phyloP scores from a whole-genome alignment of 2,888 invertebrate genomes.

The Prosopocoilus inquinatus region DNA sequence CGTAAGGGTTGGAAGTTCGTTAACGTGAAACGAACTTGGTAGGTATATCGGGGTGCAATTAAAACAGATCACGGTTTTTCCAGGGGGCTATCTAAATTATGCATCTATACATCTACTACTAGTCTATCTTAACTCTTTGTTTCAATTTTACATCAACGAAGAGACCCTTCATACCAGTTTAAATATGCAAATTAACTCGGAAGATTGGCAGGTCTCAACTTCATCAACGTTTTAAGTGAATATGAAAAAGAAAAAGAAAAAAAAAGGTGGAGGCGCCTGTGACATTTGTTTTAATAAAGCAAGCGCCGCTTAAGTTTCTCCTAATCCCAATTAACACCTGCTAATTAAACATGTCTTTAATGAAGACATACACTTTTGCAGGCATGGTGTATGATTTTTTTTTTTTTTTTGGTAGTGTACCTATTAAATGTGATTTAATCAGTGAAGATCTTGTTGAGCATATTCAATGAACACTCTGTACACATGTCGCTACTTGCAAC shows the following conservation, averaged over 20 bases:
- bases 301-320: neutral
- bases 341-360: neutral
- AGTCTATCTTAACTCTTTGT: neutral
- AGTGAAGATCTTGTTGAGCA: constrained; percentile 23
- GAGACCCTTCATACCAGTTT: constrained; percentile 1
- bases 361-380: too few species aligned
- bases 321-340: neutral
- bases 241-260: neutral
- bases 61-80: constrained; percentile 9
- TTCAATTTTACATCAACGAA: constrained; percentile 4
- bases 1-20: too few species aligned
- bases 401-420: neutral
- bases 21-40: too few species aligned
- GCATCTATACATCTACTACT: constrained; percentile 8
- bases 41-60: neutral
- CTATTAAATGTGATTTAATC: constrained; percentile 23
- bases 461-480: constrained; percentile 31
- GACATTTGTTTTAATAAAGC: neutral
- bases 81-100: constrained; percentile 8
- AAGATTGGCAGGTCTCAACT: constrained; percentile 3
- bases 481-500: constrained; percentile 29
- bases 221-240: neutral
- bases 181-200: constrained; percentile 8
- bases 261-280: too few species aligned
- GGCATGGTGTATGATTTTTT: too few species aligned